These are phyloP conservation scores for Labeo rohita DNA, from an alignment of 2,113 vertebrate genomes.

Conservation along the genomic window DNA sequence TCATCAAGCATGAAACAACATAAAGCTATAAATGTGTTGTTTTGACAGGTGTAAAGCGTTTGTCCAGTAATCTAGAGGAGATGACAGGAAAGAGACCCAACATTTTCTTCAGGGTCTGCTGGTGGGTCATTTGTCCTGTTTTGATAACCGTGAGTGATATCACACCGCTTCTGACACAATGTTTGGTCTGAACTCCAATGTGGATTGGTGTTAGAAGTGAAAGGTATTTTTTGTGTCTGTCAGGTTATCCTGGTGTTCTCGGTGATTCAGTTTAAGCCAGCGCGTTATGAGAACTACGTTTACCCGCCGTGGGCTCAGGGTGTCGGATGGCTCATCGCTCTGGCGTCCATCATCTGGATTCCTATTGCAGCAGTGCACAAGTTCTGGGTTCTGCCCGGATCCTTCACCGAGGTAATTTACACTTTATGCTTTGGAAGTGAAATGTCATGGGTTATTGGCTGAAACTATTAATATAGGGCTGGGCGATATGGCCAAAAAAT, in stretches of 20 bases:
- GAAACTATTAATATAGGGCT: not conserved
- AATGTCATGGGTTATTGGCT: not conserved
- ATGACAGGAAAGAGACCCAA: conserved; percentile 73
- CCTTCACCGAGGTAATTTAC: conserved; percentile 67
- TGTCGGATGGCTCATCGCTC: conserved; percentile 75
- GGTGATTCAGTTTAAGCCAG: conserved; percentile 77
- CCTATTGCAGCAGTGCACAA: conserved; percentile 77
- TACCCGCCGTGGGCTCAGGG: conserved; percentile 80
- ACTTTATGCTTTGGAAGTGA: not conserved
- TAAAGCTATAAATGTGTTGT: too few species aligned
- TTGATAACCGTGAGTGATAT: conserved; percentile 68
- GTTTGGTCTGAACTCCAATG: not conserved
- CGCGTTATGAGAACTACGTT: conserved; percentile 71
- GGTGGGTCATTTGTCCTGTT: conserved; percentile 70
- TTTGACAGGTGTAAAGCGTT: conserved; percentile 68
- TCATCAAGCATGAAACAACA: not conserved
- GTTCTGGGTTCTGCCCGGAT: conserved; percentile 74
- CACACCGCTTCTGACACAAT: not conserved
- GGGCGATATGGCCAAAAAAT: too few species aligned
- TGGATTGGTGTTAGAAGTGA: not conserved
- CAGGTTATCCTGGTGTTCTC: conserved; percentile 77
- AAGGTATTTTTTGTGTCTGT: not conserved
- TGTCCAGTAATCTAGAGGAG: conserved; percentile 72
- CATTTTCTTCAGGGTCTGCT: conserved; percentile 74
- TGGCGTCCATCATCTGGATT: conserved; percentile 80